Percentiles rank a stretch among this genome's conserved stretches.
phyloP scores from a whole-genome alignment of 2,888 invertebrate genomes.

The Achlya flavicornis region DNA sequence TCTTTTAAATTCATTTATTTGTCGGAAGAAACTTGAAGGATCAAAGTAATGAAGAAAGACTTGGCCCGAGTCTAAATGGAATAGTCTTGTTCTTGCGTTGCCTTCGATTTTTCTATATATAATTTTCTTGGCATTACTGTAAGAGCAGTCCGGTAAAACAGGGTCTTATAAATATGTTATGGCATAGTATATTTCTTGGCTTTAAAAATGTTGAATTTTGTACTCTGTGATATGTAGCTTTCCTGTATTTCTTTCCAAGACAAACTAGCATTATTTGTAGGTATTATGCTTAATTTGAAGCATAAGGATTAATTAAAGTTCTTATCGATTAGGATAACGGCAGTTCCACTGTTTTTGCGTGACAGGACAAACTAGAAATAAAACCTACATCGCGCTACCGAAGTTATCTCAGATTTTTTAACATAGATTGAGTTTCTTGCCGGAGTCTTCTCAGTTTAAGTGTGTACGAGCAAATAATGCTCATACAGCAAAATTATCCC shows the following conservation, averaged over 20 bases:
- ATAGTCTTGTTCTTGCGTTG: constrained; percentile 46
- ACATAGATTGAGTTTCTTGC: too few relatives aligned
- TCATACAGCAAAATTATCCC: too few relatives aligned
- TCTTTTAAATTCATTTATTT: constrained; percentile 14
- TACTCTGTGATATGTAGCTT: background rate
- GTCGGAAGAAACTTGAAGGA: background rate
- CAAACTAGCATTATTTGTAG: too few relatives aligned
- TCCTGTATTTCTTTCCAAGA: background rate
- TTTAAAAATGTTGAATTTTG: background rate
- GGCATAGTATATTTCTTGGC: background rate
- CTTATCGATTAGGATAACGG: too few relatives aligned
- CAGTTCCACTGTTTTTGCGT: too few relatives aligned
- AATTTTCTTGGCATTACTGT: constrained; percentile 27
- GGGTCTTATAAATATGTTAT: background rate
- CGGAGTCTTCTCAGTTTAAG: too few relatives aligned
- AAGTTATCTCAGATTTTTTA: too few relatives aligned
- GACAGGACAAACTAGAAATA: too few relatives aligned
- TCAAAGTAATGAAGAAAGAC: constrained; percentile 50
- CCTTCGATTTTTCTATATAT: constrained; percentile 36
- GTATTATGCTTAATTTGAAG: too few relatives aligned
- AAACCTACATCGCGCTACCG: too few relatives aligned
- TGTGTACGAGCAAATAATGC: too few relatives aligned
- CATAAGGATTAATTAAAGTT: too few relatives aligned
- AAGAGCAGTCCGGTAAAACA: background rate
- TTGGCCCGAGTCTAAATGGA: constrained; percentile 47